Percentiles rank a stretch among this genome's conserved stretches.
Conservation (phyloP, 1,140 invertebrate species). For the Atta texana region DNA sequence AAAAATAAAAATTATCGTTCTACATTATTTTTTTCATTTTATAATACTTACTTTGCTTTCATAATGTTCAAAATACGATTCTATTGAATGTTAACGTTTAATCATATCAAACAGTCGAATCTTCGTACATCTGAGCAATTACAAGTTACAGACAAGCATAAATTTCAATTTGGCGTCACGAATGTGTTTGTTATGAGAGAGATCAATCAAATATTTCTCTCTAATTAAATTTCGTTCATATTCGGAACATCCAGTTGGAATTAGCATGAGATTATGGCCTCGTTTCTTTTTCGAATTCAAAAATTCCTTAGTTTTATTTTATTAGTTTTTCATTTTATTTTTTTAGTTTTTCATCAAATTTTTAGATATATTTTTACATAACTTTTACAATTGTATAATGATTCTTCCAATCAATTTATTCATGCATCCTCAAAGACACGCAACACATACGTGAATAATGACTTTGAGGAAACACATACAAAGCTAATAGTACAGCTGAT, state of each 20-base stretch:
- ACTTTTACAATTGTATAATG: not conserved
- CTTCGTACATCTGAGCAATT: conserved; percentile 25
- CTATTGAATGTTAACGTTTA: not conserved
- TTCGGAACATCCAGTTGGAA: not conserved
- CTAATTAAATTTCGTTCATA: not conserved
- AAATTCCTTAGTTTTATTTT: not conserved
- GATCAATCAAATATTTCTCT: not conserved
- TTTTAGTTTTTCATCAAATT: not conserved
- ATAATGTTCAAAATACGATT: not conserved
- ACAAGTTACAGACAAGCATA: not conserved
- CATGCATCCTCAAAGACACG: not conserved
- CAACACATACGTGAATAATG: conserved; percentile 18
- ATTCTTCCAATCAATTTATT: not conserved
- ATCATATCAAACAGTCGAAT: not conserved
- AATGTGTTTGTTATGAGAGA: not conserved
- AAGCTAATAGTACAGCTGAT: not conserved
- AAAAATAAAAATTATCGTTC: not conserved
- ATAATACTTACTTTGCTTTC: not conserved
- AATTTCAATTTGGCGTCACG: not conserved
- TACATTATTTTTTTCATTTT: not conserved
- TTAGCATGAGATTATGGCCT: not conserved
- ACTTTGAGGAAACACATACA: not conserved
- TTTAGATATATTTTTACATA: not conserved
- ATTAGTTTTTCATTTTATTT: not conserved
- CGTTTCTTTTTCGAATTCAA: not conserved